Conservation (phyloP, 1,140 invertebrate genomes). For the Cotesia vestalis region DNA sequence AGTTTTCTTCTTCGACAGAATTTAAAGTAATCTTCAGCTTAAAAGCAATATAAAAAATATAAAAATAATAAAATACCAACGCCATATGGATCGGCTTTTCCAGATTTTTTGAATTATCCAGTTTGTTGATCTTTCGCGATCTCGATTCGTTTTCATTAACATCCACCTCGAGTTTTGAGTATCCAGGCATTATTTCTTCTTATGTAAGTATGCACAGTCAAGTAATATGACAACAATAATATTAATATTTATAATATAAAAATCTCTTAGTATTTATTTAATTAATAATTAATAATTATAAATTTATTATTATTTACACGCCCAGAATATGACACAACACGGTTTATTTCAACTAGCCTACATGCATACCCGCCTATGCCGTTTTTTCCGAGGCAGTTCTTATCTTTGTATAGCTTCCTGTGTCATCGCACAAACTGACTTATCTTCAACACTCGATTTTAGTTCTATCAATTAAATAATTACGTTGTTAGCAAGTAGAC, state of each 20-base stretch:
- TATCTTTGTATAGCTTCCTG: conserved; percentile 19
- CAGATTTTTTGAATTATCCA: conserved; percentile 7
- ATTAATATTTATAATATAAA: too few relatives aligned
- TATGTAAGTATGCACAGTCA: background rate
- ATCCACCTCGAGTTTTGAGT: conserved; percentile 20
- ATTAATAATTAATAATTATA: background rate
- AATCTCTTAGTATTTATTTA: background rate
- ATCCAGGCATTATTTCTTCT: conserved; percentile 14
- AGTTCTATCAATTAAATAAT: background rate
- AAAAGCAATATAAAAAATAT: background rate
- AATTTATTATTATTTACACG: too few relatives aligned
- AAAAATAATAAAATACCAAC: conserved; percentile 22
- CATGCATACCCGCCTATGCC: background rate
- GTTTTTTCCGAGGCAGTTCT: background rate
- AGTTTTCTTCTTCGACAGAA: too few relatives aligned
- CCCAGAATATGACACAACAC: background rate
- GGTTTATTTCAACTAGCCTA: background rate
- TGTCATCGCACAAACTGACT: background rate
- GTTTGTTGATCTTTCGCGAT: conserved; percentile 6
- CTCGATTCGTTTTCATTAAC: background rate
- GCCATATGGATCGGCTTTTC: conserved; percentile 25
- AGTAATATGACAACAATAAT: background rate
- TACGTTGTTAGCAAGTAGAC: too few relatives aligned
- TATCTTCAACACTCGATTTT: background rate
- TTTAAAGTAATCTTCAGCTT: background rate